A percentile compares a stretch with the other conserved stretches of the same genome.
phyloP scores from a whole-genome alignment of 2,888 invertebrate species.

The Seira sanloemensis region DNA sequence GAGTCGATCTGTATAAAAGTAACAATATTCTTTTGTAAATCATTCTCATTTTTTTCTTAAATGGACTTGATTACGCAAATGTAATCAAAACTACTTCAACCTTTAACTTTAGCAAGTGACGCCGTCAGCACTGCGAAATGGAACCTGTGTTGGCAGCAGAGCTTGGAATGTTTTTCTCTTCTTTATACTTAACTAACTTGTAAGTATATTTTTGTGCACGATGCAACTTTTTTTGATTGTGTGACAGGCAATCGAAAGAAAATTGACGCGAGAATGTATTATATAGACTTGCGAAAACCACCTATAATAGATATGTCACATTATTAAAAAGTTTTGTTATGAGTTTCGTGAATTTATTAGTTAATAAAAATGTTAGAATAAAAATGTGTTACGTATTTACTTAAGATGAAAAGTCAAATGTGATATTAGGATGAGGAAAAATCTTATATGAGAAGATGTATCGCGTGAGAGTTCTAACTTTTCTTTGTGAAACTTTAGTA shows the following conservation, averaged over 20 bases:
- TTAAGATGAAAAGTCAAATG: slow-evolving; percentile 54
- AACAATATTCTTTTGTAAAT: too few species aligned
- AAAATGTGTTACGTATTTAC: neutral
- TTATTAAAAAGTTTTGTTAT: neutral
- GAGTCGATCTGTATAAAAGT: too few species aligned
- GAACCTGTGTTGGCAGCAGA: neutral
- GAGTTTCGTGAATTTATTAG: neutral
- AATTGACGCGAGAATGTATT: slow-evolving; percentile 23
- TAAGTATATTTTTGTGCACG: neutral
- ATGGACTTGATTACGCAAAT: neutral
- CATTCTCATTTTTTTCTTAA: neutral
- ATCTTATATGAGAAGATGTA: slow-evolving; percentile 38
- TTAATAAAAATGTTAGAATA: neutral
- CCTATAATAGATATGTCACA: slow-evolving; percentile 8
- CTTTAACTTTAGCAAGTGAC: too few species aligned
- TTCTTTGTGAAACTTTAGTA: slow-evolving; percentile 47
- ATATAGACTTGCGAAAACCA: neutral
- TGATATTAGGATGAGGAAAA: slow-evolving; percentile 57
- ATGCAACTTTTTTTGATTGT: neutral
- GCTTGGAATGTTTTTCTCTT: neutral
- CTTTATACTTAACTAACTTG: neutral
- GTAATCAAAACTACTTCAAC: neutral
- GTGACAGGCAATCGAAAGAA: slow-evolving; percentile 60
- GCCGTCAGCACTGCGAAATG: too few species aligned
- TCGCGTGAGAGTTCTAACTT: slow-evolving; percentile 55